Conservation (phyloP, 1,140 invertebrate species). For the Araneus ventricosus region DNA sequence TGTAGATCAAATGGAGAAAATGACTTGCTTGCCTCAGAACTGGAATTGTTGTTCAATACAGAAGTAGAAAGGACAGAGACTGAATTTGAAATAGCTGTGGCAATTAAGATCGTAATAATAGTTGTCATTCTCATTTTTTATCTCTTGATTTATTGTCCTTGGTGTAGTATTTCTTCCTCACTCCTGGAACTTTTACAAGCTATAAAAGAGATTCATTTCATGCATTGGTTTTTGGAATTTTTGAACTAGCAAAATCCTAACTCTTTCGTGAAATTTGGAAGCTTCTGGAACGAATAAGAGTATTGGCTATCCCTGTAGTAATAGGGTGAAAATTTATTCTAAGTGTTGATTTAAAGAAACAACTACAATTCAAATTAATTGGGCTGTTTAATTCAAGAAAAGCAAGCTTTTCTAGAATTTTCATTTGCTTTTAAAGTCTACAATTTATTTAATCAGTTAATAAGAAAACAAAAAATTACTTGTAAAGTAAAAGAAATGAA, state of each 20-base stretch:
- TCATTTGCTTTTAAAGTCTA: too few relatives aligned
- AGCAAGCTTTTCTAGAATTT: too few relatives aligned
- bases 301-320: too few relatives aligned
- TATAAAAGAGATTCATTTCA: background rate
- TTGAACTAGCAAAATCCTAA: background rate
- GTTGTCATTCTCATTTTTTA: background rate
- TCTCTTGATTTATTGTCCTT: background rate
- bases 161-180: background rate
- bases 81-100: background rate
- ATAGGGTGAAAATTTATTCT: too few relatives aligned
- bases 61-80: background rate
- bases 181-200: background rate
- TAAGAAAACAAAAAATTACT: too few relatives aligned
- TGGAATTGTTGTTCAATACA: background rate
- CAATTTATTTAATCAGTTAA: too few relatives aligned
- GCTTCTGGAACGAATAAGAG: too few relatives aligned
- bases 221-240: background rate
- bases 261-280: background rate
- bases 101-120: background rate
- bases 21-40: background rate
- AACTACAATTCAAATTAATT: too few relatives aligned
- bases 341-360: too few relatives aligned
- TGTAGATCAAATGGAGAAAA: background rate
- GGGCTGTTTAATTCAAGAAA: too few relatives aligned
- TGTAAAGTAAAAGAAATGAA: too few relatives aligned